A percentile compares a stretch with the other conserved stretches of the same genome.
phyloP scores from a whole-genome alignment of 2,797 vertebrate genomes.

The Moxostoma hubbsi region DNA sequence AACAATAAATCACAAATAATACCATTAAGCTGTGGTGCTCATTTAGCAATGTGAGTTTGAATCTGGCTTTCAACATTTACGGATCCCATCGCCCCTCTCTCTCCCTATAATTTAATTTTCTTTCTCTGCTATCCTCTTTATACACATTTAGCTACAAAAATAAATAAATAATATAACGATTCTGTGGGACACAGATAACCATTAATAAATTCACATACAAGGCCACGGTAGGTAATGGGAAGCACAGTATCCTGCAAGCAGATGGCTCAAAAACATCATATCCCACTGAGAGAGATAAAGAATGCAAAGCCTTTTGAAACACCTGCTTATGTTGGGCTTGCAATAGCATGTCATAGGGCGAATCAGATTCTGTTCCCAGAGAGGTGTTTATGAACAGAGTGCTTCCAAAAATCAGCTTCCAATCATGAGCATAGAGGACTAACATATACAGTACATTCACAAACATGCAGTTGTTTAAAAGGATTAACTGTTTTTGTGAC shows the following conservation, averaged over 20 bases:
- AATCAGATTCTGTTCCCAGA: slow-evolving; percentile 31
- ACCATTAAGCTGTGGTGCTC: too few species aligned
- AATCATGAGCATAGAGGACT: slow-evolving; percentile 26
- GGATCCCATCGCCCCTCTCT: too few species aligned
- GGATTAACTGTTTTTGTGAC: neutral
- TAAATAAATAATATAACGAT: too few species aligned
- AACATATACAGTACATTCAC: slow-evolving; percentile 20
- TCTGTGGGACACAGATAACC: neutral
- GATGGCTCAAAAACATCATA: slow-evolving; percentile 50
- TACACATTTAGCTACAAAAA: too few species aligned
- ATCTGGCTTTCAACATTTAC: too few species aligned
- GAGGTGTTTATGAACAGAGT: slow-evolving; percentile 33
- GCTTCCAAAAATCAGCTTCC: slow-evolving; percentile 33
- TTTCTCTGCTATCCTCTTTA: too few species aligned
- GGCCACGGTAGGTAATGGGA: slow-evolving; percentile 38
- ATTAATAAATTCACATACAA: slow-evolving; percentile 47
- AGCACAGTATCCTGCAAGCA: slow-evolving; percentile 40
- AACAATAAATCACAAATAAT: too few species aligned
- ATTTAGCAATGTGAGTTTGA: too few species aligned
- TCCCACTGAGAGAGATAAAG: slow-evolving; percentile 49
- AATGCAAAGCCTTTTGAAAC: slow-evolving; percentile 44
- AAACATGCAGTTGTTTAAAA: slow-evolving; percentile 19
- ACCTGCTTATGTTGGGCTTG: slow-evolving; percentile 37
- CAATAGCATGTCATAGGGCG: slow-evolving; percentile 39
- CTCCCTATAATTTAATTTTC: too few species aligned